Base-by-base conservation (phyloP, 2,888 invertebrate species). In the Tromatobia lineatoria region DNA sequence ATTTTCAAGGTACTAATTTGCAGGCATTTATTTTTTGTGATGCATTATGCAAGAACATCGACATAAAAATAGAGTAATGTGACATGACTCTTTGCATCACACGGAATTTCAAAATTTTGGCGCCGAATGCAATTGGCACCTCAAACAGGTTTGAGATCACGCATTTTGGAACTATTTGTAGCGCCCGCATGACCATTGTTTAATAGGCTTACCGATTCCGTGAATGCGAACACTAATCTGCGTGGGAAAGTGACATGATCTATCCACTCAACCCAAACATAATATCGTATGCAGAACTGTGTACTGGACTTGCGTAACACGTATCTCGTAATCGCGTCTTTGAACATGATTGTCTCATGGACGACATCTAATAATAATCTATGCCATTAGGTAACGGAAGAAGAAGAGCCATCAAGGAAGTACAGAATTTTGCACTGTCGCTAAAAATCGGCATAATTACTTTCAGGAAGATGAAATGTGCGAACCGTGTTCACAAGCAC, bases 251-350 rank as follows among this genome's bases (percentile, higher is more conserved):
- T 13, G 45, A 52, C 57, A 13, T 18, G n/a, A 18, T 64, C 34
- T 20, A n/a, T 42, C 61, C n/a, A 38, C 18, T 64, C 61, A 38
- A 18, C 38, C 61, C 20, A 18, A 38, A 38, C 38, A 42, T 10
- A 64, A 64, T 64, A 3, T 18, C 20, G 18, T 38, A 64, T 57
- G 25, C 25, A 42, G n/a, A 61, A 34, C 15, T 11, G 10, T 4
- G 20, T 42, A 52, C 61, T 76, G 57, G 59, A 75, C 57, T 80
- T 80, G 80, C 83, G n/a, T 80, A 83, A 83, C 80, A 42, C 50
- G 47, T 29, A 34, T 80, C 66, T 71, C 75, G 75, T 80, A 83
- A 83, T 69, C 29, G 38, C 23, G 45, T 59, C 50, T 59, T 71
- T 34, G n/a, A 18, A 25, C 25, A 45, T 25, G 13, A 71, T 50